Base-by-base conservation (phyloP, 1,140 invertebrate species). In the Pachypsylla venusta region DNA sequence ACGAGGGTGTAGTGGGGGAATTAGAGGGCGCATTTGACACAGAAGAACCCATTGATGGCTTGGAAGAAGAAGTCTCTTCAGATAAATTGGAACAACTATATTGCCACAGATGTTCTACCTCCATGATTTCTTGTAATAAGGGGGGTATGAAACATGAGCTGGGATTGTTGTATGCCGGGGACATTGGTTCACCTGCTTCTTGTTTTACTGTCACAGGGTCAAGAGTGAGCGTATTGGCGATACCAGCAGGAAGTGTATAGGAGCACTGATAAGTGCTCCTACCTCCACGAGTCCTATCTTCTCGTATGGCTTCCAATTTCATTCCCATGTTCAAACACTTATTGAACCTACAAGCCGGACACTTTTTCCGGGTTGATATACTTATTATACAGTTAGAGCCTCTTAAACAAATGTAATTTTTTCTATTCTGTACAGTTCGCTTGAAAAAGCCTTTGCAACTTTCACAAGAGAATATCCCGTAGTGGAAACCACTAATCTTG, bases 371-470 rank as follows among this genome's bases (percentile, higher is more conserved):
- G 24, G 92, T 96, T 5, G 85, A 85, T 12, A 94, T 88, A 1
- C 85, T 89, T 14, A 96, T 87, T 2, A 89, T 86, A 74, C 94
- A 97, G 57, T 84, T 84, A 0, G 88, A 88, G 14, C 90, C 89
- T 48, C 90, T 79, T 53, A 95, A 77, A 71, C 94, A 98, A 60
- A 92, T 86, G 73, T 97, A 98, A 70, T 93, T 90, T 74, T 97
- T 96, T 56, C 93, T 82, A 71, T 98, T 98, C 75, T 98, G 93
- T 2, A 98, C 94, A 40, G 93, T 98, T 61, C 94, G 79, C 72
- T 98, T 97, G 75, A 98, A 98, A 73, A 98, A 98, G 2, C 94
- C 94, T 76, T 98, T 98, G 70, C 87, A 98, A 12, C 89, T 93
- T 70, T 98, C 93, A 74, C 93, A 98, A 12, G 91, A 93, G 72